A percentile compares a stretch with the other conserved stretches of the same genome.
These are phyloP conservation scores for Chloromyia formosa DNA, from an alignment of 2,888 invertebrate species.

Conservation along the genomic window DNA sequence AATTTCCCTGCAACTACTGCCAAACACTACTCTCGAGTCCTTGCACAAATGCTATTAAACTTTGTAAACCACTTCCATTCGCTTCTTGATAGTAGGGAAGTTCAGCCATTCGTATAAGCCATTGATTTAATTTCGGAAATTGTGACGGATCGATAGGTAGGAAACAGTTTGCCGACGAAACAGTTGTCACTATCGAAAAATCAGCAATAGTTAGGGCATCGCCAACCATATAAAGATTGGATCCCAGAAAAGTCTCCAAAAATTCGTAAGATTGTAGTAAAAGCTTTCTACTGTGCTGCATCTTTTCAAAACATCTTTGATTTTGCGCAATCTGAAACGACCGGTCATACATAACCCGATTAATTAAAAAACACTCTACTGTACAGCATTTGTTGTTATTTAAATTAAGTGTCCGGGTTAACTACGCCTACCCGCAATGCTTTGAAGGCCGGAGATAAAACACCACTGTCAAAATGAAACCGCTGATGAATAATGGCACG, in stretches of 20 bases:
- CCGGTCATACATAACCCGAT: no score
- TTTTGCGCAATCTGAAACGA: no score
- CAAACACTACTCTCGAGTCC: no score
- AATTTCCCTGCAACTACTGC: no score
- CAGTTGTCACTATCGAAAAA: conserved; percentile 55
- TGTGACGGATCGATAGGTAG: conserved; percentile 19
- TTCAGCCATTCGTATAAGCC: conserved; percentile 31
- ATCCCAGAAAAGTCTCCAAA: conserved; percentile 56
- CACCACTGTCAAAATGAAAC: conserved; percentile 50
- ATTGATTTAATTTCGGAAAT: conserved; percentile 31
- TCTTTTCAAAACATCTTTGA: no score
- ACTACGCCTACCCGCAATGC: no score
- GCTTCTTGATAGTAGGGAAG: conserved; percentile 31
- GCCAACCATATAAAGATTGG: conserved; percentile 54
- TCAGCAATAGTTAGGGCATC: conserved; percentile 57
- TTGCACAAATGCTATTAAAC: no score
- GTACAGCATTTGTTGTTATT: no score
- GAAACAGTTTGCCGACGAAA: conserved; percentile 44
- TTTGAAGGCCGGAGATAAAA: conserved; percentile 20
- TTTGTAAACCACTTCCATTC: conserved; percentile 24
- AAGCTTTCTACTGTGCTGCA: no score
- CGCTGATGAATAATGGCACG: conserved; percentile 57
- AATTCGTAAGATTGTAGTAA: conserved; percentile 56
- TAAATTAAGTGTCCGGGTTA: no score
- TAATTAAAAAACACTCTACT: no score